Percentiles rank a stretch among this genome's conserved stretches.
Evolutionary conservation across 2,888 invertebrate genomes (phyloP).

Genomic region (Conchocele bisecta): DNA sequence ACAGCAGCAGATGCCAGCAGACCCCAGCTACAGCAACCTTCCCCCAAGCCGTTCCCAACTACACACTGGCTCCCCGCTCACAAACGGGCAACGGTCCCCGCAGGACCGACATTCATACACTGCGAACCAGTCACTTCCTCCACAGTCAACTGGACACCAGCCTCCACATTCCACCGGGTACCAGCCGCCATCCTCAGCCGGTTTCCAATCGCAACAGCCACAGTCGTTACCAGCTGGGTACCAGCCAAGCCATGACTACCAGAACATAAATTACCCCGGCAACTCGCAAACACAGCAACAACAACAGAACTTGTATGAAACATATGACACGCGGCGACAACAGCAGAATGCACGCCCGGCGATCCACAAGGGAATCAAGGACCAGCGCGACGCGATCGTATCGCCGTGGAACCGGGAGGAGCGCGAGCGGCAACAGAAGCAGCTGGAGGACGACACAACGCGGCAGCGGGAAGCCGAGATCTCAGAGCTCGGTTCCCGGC

Average conservation of each 20-base stretch:
- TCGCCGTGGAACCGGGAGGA: conserved; percentile 96
- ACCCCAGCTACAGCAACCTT: conserved; percentile 59
- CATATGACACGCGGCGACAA: conserved; percentile 58
- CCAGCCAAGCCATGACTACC: conserved; percentile 65
- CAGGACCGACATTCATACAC: conserved; percentile 26
- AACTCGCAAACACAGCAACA: conserved; percentile 48
- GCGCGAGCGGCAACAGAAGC: conserved; percentile 91
- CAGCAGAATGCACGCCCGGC: conserved; percentile 33
- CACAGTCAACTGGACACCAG: conserved; percentile 30
- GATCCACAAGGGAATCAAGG: conserved; percentile 53
- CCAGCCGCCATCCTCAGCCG: conserved; percentile 26
- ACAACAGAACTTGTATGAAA: conserved; percentile 67
- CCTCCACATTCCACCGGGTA: conserved; percentile 35
- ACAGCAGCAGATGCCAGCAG: conserved; percentile 36
- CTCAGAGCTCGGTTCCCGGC: conserved; percentile 88
- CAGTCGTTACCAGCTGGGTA: conserved; percentile 36
- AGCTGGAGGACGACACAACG: conserved; percentile 88
- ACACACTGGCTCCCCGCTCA: conserved; percentile 20
- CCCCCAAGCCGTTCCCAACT: conserved; percentile 52
- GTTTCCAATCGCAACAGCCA: conserved; percentile 40
- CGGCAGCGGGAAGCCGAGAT: conserved; percentile 95
- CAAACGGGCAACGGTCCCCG: conserved; percentile 42
- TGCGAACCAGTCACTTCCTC: conserved; percentile 50
- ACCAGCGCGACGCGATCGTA: conserved; percentile 46
- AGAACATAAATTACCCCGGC: conserved; percentile 63